Percentiles rank a stretch among this genome's conserved stretches.
These are phyloP conservation scores for Cricetomys ansorgei DNA, from an alignment of 2,113 vertebrate genomes.

Conservation along the genomic window DNA sequence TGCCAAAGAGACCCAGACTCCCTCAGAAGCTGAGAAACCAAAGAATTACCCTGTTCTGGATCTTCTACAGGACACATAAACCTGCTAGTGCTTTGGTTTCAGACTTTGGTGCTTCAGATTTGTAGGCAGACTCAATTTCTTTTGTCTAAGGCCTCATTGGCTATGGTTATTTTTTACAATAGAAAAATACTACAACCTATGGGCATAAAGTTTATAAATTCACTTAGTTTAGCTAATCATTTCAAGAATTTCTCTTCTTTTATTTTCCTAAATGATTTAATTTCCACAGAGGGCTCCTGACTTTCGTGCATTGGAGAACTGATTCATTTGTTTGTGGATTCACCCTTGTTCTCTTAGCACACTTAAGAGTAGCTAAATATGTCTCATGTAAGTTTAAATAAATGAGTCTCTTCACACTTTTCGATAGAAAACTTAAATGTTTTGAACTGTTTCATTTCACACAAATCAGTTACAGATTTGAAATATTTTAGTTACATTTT, in stretches of 20 bases:
- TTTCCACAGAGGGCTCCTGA: neutral
- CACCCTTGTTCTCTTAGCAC: neutral
- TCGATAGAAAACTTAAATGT: neutral
- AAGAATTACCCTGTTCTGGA: neutral
- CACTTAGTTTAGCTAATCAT: neutral
- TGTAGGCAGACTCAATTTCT: neutral
- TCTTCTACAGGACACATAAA: accelerated
- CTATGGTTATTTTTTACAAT: neutral
- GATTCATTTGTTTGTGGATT: neutral
- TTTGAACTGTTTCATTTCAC: neutral
- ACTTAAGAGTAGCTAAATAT: slow-evolving; percentile 11
- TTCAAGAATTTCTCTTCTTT: neutral
- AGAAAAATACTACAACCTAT: neutral
- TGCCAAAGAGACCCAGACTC: neutral
- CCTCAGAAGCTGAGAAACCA: neutral
- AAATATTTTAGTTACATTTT: neutral
- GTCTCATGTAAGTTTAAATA: neutral
- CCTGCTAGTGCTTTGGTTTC: neutral
- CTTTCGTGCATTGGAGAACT: neutral
- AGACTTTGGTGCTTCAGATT: neutral
- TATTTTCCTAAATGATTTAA: neutral
- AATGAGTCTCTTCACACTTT: neutral
- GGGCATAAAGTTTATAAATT: neutral
- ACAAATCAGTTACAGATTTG: neutral
- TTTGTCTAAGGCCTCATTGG: neutral